Base-by-base conservation (phyloP, 2,113 vertebrate species). In the Eudyptes chrysolophus region DNA sequence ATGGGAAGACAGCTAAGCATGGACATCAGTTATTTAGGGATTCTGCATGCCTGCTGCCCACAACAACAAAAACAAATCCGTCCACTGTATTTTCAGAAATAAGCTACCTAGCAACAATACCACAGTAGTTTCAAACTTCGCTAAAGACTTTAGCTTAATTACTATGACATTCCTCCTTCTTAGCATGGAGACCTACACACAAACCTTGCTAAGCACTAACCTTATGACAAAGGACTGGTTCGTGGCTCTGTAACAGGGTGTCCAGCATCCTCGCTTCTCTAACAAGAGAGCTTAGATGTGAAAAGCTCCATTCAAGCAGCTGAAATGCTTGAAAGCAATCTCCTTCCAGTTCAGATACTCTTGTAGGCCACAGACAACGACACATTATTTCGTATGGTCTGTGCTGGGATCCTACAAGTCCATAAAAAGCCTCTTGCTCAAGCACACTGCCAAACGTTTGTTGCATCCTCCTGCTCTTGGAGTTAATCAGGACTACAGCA, bases 1-100 rank as follows among this genome's bases (percentile, higher is more conserved):
- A 75, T 40, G 34, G 79, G 82, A 79, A 92, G 78, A 54, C 44
- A 61, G 70, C 44, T 64, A 51, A 72, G 82, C 57, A 51, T 16
- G 38, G 38, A 38, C 25, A 68, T 42, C 52, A 68, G 78, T 87
- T 92, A 85, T 93, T 90, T 79, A 90, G 88, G 66, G 88, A 86
- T 90, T 60, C 79, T 64, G 79, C 40, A 1, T 60, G 79, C 79
- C 44, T 90, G 75, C 78, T 93, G 75, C 87, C 87, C 85, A 83
- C 88, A 97, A 71, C 77, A 94, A 83, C 58, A 84, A 68, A 36
- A 87, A 34, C 79, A 66, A 91, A 52, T 8, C 6, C 20, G 1
- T 51, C 40, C 61, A 11, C 81, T 64, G 32, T 78, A 48, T 87
- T 89, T 82, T 38, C 87, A 95, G 87, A 82, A 84, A 76, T 5